phyloP scores from a whole-genome alignment of 2,888 invertebrate species.

The Zygothrica quintamaculata region DNA sequence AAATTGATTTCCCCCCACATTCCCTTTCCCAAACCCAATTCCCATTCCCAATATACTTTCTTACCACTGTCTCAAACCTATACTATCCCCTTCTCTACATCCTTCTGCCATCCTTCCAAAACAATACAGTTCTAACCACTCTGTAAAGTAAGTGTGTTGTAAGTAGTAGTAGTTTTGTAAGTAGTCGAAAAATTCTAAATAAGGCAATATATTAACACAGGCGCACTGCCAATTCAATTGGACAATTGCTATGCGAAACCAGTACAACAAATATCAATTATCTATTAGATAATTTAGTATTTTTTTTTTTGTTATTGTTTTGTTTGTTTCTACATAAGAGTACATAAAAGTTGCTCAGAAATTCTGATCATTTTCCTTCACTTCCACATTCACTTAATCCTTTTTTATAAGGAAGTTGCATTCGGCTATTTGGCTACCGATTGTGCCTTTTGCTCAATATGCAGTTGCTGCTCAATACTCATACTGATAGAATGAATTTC shows the following conservation, averaged over 20 bases:
- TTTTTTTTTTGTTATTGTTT: too few species aligned
- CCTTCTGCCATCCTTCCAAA: conserved; percentile 17
- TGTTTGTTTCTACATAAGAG: neutral
- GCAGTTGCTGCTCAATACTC: neutral
- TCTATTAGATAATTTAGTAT: neutral
- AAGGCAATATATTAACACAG: conserved; percentile 44
- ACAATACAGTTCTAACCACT: conserved; percentile 39
- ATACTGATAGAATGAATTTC: neutral
- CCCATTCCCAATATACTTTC: too few species aligned
- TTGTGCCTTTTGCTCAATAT: too few species aligned
- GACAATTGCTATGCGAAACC: conserved; percentile 53
- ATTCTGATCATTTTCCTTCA: neutral
- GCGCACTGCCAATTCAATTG: conserved; percentile 72
- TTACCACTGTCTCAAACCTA: too few species aligned
- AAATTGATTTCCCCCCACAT: too few species aligned
- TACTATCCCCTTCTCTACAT: conserved; percentile 30
- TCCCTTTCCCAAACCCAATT: too few species aligned
- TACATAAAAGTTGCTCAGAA: neutral
- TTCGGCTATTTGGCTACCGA: too few species aligned
- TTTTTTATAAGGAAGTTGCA: too few species aligned
- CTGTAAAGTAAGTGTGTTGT: conserved; percentile 43
- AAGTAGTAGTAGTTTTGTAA: conserved; percentile 34
- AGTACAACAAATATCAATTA: conserved; percentile 27
- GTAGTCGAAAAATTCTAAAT: conserved; percentile 32
- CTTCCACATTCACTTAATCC: neutral